A percentile compares a stretch with the other conserved stretches of the same genome.
Conservation (phyloP, 2,888 invertebrate genomes). For the Epistrophe eligans region DNA sequence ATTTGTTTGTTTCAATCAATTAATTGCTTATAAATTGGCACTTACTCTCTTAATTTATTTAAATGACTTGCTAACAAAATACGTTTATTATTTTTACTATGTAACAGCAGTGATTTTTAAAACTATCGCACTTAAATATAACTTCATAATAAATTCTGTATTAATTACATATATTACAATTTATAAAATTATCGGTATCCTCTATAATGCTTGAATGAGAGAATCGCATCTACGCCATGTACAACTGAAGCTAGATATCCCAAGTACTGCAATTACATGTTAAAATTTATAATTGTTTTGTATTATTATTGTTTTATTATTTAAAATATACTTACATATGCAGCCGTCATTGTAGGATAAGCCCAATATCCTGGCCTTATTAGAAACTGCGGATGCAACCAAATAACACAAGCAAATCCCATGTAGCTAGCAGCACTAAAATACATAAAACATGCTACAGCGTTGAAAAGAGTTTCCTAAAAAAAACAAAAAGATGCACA, state of each 20-base stretch:
- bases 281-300: constrained; percentile 5
- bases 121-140: no score
- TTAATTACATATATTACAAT: not conserved
- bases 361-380: constrained; percentile 90
- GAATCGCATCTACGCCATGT: constrained; percentile 91
- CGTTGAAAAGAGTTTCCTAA: constrained; percentile 92
- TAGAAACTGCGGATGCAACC: constrained; percentile 90
- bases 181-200: constrained; percentile 85
- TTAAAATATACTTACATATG: constrained; percentile 88
- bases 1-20: no score
- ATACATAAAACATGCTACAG: constrained; percentile 90
- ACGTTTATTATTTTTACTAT: no score
- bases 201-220: constrained; percentile 89
- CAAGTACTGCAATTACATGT: constrained; percentile 88
- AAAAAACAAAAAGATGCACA: constrained; percentile 81
- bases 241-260: constrained; percentile 90
- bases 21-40: no score
- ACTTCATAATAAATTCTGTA: not conserved
- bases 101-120: no score
- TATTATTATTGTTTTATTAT: not conserved
- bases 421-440: constrained; percentile 92
- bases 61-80: no score
- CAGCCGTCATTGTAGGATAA: constrained; percentile 95
- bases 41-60: no score
- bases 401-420: constrained; percentile 90